Evolutionary conservation across 2,888 invertebrate genomes (phyloP).

Genomic region (Polyommatus iphigenia): DNA sequence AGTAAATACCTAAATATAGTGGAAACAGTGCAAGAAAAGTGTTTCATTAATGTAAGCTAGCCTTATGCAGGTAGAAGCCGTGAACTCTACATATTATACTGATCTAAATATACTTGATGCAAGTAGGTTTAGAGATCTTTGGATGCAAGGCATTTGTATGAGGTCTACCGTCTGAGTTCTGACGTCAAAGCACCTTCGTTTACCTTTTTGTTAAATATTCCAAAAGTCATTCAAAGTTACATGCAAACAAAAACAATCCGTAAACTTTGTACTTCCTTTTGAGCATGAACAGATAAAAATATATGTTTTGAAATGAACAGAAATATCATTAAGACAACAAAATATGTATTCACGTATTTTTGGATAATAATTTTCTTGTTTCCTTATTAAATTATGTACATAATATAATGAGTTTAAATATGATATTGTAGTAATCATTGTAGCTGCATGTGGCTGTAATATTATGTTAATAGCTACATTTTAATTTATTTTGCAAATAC

Average conservation of each 20-base stretch:
- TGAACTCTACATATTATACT: no score
- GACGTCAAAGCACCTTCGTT: neutral
- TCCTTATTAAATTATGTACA: neutral
- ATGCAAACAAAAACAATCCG: neutral
- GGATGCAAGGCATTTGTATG: neutral
- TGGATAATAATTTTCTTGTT: neutral
- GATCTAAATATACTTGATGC: no score
- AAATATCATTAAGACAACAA: neutral
- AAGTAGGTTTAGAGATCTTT: no score
- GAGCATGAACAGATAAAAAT: neutral
- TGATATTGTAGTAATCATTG: no score
- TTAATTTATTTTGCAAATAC: neutral
- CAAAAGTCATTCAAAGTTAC: neutral
- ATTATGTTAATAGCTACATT: neutral
- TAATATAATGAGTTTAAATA: neutral
- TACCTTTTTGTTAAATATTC: neutral
- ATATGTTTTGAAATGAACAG: neutral
- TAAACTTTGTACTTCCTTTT: conserved; percentile 9
- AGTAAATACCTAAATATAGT: no score
- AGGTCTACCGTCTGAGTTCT: neutral
- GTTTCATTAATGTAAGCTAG: no score
- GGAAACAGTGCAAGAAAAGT: no score
- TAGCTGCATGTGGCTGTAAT: no score
- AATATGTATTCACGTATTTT: neutral
- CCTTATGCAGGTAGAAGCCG: no score